Conservation (phyloP, 2,797 vertebrate species). For the Clarias platycephalus region DNA sequence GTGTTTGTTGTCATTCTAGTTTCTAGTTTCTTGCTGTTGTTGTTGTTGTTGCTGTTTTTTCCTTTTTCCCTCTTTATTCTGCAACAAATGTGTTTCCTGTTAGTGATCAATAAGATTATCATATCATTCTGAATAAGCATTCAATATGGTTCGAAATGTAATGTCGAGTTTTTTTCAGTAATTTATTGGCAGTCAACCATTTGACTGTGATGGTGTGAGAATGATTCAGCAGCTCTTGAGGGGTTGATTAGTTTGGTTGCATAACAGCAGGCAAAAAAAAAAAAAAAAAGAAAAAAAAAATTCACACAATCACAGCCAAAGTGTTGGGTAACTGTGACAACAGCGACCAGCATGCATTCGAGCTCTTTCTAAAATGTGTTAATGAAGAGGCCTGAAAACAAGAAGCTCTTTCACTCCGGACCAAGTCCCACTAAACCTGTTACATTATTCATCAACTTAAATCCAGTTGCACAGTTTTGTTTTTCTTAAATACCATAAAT, state of each 20-base stretch:
- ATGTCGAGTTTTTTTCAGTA: conserved; percentile 12
- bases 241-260: conserved; percentile 51
- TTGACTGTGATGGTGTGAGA: conserved; percentile 45
- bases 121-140: background rate
- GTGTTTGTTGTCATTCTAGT: background rate
- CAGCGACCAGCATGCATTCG: conserved; percentile 27
- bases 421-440: conserved; percentile 15
- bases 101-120: background rate
- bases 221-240: conserved; percentile 47
- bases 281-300: background rate
- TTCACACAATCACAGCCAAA: conserved; percentile 40
- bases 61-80: background rate
- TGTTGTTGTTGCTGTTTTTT: background rate
- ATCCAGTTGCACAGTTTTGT: background rate
- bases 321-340: conserved; percentile 45
- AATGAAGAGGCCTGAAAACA: conserved; percentile 33
- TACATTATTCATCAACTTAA: conserved; percentile 32
- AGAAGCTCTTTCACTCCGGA: conserved; percentile 24
- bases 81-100: background rate
- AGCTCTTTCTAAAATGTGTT: conserved; percentile 23
- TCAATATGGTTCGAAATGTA: conserved; percentile 16
- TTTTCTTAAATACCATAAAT: background rate
- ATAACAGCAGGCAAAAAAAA: conserved; percentile 43
- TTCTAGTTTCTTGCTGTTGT: background rate
- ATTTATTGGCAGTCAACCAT: conserved; percentile 39